phyloP scores from a whole-genome alignment of 2,888 invertebrate genomes.

The Drosophila leonis region DNA sequence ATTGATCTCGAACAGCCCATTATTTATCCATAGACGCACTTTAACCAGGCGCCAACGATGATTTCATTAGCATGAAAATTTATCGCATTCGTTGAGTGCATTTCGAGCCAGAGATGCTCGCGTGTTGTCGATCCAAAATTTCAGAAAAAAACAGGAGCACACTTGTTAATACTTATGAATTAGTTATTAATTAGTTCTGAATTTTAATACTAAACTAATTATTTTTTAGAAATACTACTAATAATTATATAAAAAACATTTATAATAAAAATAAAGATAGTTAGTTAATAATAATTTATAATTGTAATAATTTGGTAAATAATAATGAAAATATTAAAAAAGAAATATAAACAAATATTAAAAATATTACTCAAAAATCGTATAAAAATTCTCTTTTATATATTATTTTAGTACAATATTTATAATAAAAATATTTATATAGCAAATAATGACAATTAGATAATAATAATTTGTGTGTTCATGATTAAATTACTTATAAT shows the following conservation, averaged over 20 bases:
- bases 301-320: no score
- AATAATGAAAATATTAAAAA: no score
- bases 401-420: no score
- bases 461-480: no score
- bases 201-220: background rate
- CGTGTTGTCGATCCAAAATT: background rate
- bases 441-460: no score
- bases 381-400: no score
- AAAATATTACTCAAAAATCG: no score
- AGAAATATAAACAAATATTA: no score
- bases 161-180: background rate
- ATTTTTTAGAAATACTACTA: background rate
- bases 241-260: background rate
- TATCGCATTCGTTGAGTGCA: constrained; percentile 35
- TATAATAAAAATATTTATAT: no score
- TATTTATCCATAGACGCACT: constrained; percentile 55
- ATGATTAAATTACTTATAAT: no score
- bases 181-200: no score
- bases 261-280: background rate
- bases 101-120: background rate
- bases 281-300: background rate
- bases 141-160: background rate
- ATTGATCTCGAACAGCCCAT: constrained; percentile 28
- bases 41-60: constrained; percentile 30
- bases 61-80: constrained; percentile 57